Base-by-base conservation (phyloP, 2,113 vertebrate genomes). In the Oncorhynchus nerka region DNA sequence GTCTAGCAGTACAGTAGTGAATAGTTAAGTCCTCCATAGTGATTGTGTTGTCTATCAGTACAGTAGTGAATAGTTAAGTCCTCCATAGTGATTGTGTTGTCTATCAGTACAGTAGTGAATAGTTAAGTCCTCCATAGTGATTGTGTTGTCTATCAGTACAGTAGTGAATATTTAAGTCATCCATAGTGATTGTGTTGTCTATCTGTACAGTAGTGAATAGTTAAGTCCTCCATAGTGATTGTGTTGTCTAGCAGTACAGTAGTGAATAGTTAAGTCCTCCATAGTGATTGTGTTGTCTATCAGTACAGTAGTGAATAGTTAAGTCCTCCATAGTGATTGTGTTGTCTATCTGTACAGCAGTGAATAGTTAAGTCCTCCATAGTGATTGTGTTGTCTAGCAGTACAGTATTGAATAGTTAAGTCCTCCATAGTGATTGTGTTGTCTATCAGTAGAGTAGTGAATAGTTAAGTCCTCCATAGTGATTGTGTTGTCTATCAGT, bases 21-120 rank as follows among this genome's bases (percentile, higher is more conserved):
- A 32, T 1, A 32, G 32, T 32, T 5, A 32, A 32, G 32, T 32
- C 32, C 4, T 32, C 5, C 32, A 32, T 32, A 32, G 32, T 32
- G 32, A 32, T 32, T 32, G 32, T 32, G 5, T 32, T 32, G 5
- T 32, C 32, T 5, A 32, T 5, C 32, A 1, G 32, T 32, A 1
- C 5, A 32, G 30, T 32, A 84, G 84, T 51, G 13, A 73, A 78
- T 79, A 59, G 32, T 0, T 15, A 66, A 65, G 75, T 39, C n/a
- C 51, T 48, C 24, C 45, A 12, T 51, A 15, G 39, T n/a, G 45
- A 45, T 61, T 68, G 26, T 19, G 15, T 68, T 15, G 66, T 32
- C 5, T 34, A 68, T 13, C 49, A 4, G 49, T 51, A 0, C 34
- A 34, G 34, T 51, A 51, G 49, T 51, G 64, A 73, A 78, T 77